Base-by-base conservation (phyloP, 2,797 vertebrate genomes). In the Aplochiton taeniatus region DNA sequence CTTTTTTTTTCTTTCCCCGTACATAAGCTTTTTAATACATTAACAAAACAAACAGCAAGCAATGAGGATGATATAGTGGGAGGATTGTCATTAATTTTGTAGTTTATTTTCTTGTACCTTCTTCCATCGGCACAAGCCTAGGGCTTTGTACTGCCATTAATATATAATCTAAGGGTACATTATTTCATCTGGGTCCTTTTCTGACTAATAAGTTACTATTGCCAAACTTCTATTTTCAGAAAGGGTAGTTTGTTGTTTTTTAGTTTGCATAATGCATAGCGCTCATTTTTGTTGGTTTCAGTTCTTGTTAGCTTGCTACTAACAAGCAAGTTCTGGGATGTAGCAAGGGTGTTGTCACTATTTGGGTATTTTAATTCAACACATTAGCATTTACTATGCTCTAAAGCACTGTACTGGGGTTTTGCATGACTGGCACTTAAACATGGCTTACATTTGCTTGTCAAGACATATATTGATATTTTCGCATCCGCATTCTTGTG, bases 101-200 rank as follows among this genome's bases (percentile, higher is more conserved):
- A 31, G 31, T 31, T 31, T 31, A 31, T 31, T 3, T 31, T 31
- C 31, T 31, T 31, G 31, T 31, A 19, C 65, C 51, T 9, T 10
- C 16, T 52, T 10, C 68, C 60, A 66, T 81, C 65, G 80, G 83
- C 85, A 86, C 80, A 81, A 87, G 84, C 81, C 84, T 83, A 63
- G 76, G 46, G 45, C 42, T 70, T 47, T 83, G 83, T 92, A 85
- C 90, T 92, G 90, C 87, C 82, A 79, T 88, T 92, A 73, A 83
- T 60, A 50, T 44, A 52, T 92, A 73, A 83, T 60, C 48, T 44
- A 52, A 53, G 63, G 57, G 18, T 48, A 46, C 4, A 0, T 63
- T 57, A 57, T 46, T 17, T 68, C 13, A 66, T 31, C 31, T 31
- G 16, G 8, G 44, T 31, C 45, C 1, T 9, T 0, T 43, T 59